Conservation (phyloP, 35 echinoderm and acorn worm species). For the Ophiothrix spiculata region DNA sequence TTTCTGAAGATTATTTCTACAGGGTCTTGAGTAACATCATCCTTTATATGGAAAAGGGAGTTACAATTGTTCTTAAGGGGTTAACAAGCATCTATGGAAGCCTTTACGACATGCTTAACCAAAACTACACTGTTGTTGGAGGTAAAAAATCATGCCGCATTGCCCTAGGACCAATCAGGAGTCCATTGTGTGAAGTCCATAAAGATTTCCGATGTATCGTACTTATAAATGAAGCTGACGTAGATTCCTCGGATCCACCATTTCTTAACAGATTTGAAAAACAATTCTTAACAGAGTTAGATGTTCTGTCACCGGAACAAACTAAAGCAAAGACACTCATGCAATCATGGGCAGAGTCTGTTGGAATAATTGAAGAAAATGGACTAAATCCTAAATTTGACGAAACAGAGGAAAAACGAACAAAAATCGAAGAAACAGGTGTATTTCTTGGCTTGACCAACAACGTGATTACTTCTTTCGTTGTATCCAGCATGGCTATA, state of each 20-base stretch:
- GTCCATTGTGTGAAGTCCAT: conserved; percentile 36
- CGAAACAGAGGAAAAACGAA: no score
- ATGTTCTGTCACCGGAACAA: not conserved
- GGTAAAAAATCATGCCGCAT: conserved; percentile 17
- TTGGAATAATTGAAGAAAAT: conserved; percentile 11
- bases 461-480: conserved; percentile 17
- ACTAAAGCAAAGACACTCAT: not conserved
- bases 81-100: conserved; percentile 36
- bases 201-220: conserved; percentile 33
- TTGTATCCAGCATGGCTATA: not conserved
- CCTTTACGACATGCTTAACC: conserved; percentile 47
- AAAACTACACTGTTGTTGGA: conserved; percentile 26
- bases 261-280: conserved; percentile 47
- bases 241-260: conserved; percentile 29
- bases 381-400: not conserved
- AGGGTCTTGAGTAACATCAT: conserved; percentile 27
- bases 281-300: conserved; percentile 3
- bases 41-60: conserved; percentile 36
- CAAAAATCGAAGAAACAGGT: conserved; percentile 11
- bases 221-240: conserved; percentile 13
- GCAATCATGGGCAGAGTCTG: not conserved
- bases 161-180: conserved; percentile 23
- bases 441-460: conserved; percentile 13
- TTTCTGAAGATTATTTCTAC: conserved; percentile 38
- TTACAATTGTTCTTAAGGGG: not conserved